Evolutionary conservation across 2,797 vertebrate species (phyloP).

Genomic region (Ptychadena robeensis): DNA sequence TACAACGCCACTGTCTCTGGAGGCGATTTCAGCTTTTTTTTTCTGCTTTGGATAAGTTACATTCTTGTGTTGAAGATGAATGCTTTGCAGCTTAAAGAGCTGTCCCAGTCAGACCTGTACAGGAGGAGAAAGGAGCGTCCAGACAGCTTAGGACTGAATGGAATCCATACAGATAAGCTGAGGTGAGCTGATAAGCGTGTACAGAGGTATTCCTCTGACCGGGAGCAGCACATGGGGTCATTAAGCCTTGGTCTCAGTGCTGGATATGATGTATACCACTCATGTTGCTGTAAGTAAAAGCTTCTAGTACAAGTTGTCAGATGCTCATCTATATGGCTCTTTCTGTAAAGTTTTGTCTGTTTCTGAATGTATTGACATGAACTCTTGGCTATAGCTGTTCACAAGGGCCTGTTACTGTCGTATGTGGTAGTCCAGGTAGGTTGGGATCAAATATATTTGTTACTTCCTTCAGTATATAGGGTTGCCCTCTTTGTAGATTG

Average conservation of each 20-base stretch:
- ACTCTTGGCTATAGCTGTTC: neutral
- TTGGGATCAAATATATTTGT: conserved; percentile 11
- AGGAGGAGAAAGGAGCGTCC: conserved; percentile 87
- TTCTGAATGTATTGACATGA: neutral
- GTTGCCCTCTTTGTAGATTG: conserved; percentile 18
- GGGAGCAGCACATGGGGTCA: no score
- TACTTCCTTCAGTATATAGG: neutral
- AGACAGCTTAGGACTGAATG: conserved; percentile 73
- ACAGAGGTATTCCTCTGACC: neutral
- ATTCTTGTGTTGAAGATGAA: conserved; percentile 77
- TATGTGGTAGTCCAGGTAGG: conserved; percentile 9
- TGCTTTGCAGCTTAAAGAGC: conserved; percentile 88
- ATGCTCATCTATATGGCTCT: neutral
- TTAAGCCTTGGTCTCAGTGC: neutral
- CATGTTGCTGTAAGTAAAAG: neutral
- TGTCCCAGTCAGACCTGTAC: conserved; percentile 92
- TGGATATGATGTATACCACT: neutral
- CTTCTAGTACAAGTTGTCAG: neutral
- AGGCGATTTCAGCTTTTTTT: conserved; percentile 43
- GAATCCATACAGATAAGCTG: conserved; percentile 75
- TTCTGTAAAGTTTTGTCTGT: neutral
- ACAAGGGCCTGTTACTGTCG: neutral
- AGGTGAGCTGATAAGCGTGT: conserved; percentile 76
- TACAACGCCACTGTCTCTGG: conserved; percentile 58
- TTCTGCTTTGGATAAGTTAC: conserved; percentile 47